Percentiles rank a stretch among this genome's conserved stretches.
Evolutionary conservation across 2,113 vertebrate genomes (phyloP).

Genomic region (Oncorhynchus tshawytscha): DNA sequence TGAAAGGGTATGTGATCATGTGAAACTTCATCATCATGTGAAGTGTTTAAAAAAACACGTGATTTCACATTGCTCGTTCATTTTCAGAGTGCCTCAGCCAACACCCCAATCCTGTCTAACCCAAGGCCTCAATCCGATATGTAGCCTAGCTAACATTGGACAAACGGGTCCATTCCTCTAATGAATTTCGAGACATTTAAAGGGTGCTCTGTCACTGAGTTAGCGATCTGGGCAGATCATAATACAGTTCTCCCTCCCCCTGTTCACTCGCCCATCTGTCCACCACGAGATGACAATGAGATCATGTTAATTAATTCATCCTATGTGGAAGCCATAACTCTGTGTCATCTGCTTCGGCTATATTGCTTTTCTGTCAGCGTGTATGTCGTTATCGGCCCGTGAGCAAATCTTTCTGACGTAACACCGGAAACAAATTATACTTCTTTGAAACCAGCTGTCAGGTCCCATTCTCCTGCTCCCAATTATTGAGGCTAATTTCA

Average conservation of each 20-base stretch:
- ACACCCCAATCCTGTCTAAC: neutral
- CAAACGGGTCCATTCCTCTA: conserved; percentile 50
- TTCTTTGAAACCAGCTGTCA: conserved; percentile 62
- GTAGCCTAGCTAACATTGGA: conserved; percentile 23
- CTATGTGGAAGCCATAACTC: conserved; percentile 56
- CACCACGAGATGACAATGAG: conserved; percentile 57
- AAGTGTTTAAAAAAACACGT: no score
- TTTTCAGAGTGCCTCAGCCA: neutral
- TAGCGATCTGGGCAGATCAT: conserved; percentile 51
- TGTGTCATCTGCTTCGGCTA: conserved; percentile 53
- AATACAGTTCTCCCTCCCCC: conserved; percentile 46
- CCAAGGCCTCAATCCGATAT: neutral
- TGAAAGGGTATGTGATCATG: no score
- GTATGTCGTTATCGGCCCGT: conserved; percentile 36
- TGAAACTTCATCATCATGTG: no score
- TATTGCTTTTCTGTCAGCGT: conserved; percentile 60
- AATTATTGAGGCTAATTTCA: conserved; percentile 50
- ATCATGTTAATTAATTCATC: conserved; percentile 63
- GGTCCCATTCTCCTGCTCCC: conserved; percentile 42
- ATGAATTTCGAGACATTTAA: conserved; percentile 53
- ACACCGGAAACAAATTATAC: conserved; percentile 60
- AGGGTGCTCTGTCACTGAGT: conserved; percentile 55
- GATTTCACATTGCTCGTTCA: neutral
- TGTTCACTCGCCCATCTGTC: conserved; percentile 14
- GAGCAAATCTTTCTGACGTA: conserved; percentile 55